Evolutionary conservation across 2,113 vertebrate genomes (phyloP), one percentile per base, ranked within the genome.

Genomic region (Laterallus jamaicensis): DNA sequence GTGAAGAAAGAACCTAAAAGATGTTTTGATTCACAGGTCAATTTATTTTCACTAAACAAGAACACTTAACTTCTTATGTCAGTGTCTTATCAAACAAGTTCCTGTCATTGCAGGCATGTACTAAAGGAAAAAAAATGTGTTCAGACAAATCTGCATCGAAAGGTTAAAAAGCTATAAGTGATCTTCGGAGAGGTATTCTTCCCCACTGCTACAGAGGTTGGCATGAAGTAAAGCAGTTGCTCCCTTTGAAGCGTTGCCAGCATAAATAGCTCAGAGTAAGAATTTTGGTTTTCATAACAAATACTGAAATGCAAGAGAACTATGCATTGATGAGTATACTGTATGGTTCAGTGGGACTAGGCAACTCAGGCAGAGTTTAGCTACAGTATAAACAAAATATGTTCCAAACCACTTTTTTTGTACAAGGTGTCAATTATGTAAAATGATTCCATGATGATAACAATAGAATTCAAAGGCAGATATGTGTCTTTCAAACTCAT

Each of bases 261-360:
- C 73, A 82, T 90, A 97, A 97, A 96, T 96, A 97, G 88, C 94
- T 96, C 69, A 80, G 82, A 97, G 95, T 96, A 95, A 94, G 95
- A 95, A 94, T 94, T 96, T 92, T 86, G 62, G 75, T 95, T 97
- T 94, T 95, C 95, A 96, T 95, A 97, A 97, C 85, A 97, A 95
- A 97, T 82, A 89, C 76, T 88, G 95, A 96, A 97, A 97, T 95
- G 84, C n/a, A 94, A 93, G 74, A 94, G 76, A 95, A 78, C 59
- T 91, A 75, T 92, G 92, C 82, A 95, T 90, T 96, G 96, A 95
- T 88, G 74, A 89, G 95, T 90, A 86, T 74, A 89, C 67, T 85
- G 54, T 67, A 89, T 80, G 77, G 77, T 95, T 97, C 87, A 92
- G 50, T 54, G 79, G 42, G 84, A 91, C 87, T 76, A 91, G 95